Conservation (phyloP, 2,113 vertebrate species). For the Tricholaema leucomelas region DNA sequence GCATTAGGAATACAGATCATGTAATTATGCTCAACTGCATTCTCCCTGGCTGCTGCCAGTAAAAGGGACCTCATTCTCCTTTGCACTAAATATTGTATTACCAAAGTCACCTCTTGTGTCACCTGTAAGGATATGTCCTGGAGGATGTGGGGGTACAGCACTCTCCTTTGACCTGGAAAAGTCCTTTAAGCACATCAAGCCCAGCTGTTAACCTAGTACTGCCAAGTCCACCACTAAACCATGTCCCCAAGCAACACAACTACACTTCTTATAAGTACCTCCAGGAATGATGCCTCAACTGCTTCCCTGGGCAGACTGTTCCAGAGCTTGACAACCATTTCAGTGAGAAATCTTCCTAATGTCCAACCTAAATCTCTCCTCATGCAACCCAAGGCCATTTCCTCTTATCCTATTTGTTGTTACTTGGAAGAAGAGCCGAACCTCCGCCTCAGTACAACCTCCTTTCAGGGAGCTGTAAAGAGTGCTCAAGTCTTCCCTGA, state of each 20-base stretch:
- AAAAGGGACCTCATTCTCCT: neutral
- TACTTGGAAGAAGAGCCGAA: neutral
- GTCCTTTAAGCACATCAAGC: neutral
- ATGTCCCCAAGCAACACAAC: neutral
- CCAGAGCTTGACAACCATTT: neutral
- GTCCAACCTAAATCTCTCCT: neutral
- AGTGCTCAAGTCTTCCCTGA: neutral
- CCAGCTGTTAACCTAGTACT: neutral
- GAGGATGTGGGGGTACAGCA: neutral
- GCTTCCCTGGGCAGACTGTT: neutral
- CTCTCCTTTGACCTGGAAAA: neutral
- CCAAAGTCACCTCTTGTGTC: neutral
- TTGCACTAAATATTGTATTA: neutral
- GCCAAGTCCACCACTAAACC: neutral
- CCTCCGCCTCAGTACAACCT: neutral
- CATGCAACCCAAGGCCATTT: neutral
- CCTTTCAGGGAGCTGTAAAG: too few relatives aligned
- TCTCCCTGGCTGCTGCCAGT: neutral
- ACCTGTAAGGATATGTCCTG: neutral
- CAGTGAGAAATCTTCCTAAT: neutral
- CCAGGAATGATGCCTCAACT: neutral
- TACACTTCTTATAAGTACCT: neutral
- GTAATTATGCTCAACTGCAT: neutral
- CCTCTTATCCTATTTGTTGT: neutral
- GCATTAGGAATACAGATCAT: neutral